These are phyloP conservation scores for Caenorhabditis sinica DNA, from an alignment of 2,888 invertebrate genomes.

Conservation along the genomic window DNA sequence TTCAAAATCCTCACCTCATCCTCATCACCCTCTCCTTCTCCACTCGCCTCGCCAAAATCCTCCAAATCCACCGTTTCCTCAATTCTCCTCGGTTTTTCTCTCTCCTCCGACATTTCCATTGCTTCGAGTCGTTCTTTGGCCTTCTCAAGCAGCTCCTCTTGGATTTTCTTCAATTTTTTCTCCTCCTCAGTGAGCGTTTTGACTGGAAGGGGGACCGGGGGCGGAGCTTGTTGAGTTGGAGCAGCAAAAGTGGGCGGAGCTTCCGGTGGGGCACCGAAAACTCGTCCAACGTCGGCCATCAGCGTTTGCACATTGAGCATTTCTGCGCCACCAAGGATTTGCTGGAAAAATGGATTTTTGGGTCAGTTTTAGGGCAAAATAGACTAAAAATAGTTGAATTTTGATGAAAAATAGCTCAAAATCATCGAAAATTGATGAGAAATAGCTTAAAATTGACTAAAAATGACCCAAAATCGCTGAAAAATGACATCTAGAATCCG, in stretches of 20 bases:
- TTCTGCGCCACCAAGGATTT: slow-evolving; percentile 52
- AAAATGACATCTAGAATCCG: too few species aligned
- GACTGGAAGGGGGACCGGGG: background rate
- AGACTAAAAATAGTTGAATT: background rate
- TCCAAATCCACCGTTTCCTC: slow-evolving; percentile 74
- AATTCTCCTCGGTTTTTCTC: slow-evolving; percentile 54
- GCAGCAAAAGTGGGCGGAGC: background rate
- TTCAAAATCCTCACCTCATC: slow-evolving; percentile 31
- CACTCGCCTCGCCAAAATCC: slow-evolving; percentile 71
- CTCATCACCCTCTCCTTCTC: slow-evolving; percentile 71
- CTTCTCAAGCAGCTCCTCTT: slow-evolving; percentile 22
- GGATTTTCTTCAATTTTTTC: slow-evolving; percentile 24
- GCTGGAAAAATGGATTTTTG: slow-evolving; percentile 36
- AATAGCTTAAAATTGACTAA: too few species aligned
- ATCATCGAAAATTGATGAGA: background rate
- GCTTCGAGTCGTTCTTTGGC: slow-evolving; percentile 67
- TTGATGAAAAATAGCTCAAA: background rate
- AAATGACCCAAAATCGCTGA: background rate
- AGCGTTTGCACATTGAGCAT: slow-evolving; percentile 50
- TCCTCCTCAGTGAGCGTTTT: slow-evolving; percentile 31
- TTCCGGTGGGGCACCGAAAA: slow-evolving; percentile 16
- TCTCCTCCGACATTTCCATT: slow-evolving; percentile 85
- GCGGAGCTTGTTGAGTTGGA: background rate
- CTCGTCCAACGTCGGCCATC: slow-evolving; percentile 60
- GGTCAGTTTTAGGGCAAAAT: background rate